Evolutionary conservation across 1,140 invertebrate species (phyloP), one percentile per base, ranked within the genome.

Genomic region (Drosophila takahashii): DNA sequence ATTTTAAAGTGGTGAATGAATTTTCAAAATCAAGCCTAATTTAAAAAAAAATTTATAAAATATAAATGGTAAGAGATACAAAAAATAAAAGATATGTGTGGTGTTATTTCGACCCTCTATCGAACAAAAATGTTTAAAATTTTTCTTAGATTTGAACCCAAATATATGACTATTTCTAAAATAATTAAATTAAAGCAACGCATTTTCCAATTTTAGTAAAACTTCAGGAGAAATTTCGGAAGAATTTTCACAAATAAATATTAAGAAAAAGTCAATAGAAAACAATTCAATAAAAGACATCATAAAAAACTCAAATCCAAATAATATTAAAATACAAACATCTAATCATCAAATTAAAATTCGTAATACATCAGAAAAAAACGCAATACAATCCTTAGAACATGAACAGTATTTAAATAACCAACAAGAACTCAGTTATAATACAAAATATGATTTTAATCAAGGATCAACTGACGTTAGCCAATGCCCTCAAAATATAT

Each of bases 341-440:
- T 6, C 16, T 22, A 36, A 29, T 36, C 9, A 13, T 39, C 34
- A 48, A 39, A 18, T 27, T 7, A 27, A 69, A 41, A 47, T 9
- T n/a, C 27, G n/a, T 7, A 37, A 41, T 8, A 13, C 9, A 16
- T 15, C 42, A 29, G 36, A 16, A 18, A 47, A 22, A 16, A 36
- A 22, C 4, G 7, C 11, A 22, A 8, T 15, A 11, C 10, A 15
- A 39, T 22, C 47, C 9, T n/a, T 66, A 37, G 15, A 8, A n/a
- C 54, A 77, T 27, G 60, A 65, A 47, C 41, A 51, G 77, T 70
- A 61, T 73, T 59, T 64, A 27, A 45, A 57, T n/a, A 65, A 62
- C 11, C 77, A 51, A 32, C 48, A 45, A 32, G 18, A 26, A n/a
- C 60, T 56, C 10, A 18, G 36, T 18, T 34, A 22, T n/a, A 27